Percentiles rank a stretch among this genome's conserved stretches.
Conservation (phyloP, 2,797 vertebrate species). For the Enteromius unitaeniatus region DNA sequence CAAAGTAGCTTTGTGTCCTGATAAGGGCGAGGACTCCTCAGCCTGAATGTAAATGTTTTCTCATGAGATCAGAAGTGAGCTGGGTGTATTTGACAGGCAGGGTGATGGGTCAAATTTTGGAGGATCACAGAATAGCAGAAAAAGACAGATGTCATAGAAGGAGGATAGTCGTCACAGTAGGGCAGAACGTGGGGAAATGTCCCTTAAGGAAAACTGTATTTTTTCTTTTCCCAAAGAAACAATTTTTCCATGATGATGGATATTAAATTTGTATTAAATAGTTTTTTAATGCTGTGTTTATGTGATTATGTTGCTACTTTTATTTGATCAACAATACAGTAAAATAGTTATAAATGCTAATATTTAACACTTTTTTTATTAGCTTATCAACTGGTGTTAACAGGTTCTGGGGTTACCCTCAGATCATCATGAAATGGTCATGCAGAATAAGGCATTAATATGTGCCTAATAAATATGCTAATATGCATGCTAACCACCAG, state of each 20-base stretch:
- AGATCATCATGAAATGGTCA: neutral
- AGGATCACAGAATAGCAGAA: constrained; percentile 19
- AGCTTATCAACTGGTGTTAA: neutral
- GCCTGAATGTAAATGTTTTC: constrained; percentile 76
- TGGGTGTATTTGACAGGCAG: neutral
- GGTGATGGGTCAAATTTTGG: constrained; percentile 32
- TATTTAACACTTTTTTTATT: neutral
- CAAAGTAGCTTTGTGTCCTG: constrained; percentile 83
- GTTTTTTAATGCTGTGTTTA: neutral
- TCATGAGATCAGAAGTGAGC: constrained; percentile 28
- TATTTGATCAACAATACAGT: neutral
- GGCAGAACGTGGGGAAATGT: neutral
- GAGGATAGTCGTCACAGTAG: constrained; percentile 1
- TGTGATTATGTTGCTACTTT: neutral
- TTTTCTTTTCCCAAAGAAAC: neutral
- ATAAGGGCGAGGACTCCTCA: constrained; percentile 74
- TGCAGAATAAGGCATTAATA: too few relatives aligned
- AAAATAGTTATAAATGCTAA: neutral
- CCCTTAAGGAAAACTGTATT: neutral
- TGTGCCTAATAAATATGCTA: too few relatives aligned
- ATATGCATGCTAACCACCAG: too few relatives aligned
- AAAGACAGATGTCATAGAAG: constrained; percentile 22
- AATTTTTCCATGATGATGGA: neutral
- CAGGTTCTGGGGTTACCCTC: neutral
- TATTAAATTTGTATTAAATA: neutral